Base-by-base conservation (phyloP, 2,888 invertebrate genomes). In the Mylabris sibirica region DNA sequence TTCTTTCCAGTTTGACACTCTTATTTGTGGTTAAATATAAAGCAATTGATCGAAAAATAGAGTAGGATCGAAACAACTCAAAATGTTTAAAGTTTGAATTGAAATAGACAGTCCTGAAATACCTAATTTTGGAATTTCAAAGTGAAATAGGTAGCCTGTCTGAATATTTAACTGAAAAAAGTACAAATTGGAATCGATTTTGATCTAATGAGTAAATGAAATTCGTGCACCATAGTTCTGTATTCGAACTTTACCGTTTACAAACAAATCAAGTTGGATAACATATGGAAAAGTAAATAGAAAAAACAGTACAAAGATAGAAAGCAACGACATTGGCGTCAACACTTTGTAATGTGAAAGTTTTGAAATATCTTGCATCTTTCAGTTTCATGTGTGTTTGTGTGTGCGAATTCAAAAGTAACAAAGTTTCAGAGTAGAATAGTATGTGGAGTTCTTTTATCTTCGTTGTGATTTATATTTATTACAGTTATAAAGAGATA, bases 391-490 rank as follows among this genome's bases (percentile, higher is more conserved):
- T 57, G 11, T 57, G 3, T 57, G 57, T 24, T 57, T 20, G 4
- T 57, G 4, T 57, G 2, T 49, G n/a, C 9, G 20, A 20, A 24
- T 12, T 20, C 9, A 49, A 20, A 49, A 24, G 12, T 14, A 24
- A 24, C 57, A 57, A 57, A 57, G 57, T 57, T 57, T 57, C 0
- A 1, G 3, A 12, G 1, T 14, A 22, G 57, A 57, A 49, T 11
- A 11, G 17, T 49, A 49, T 49, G 20, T 22, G 11, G 49, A 22
- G 49, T 49, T 49, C 20, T 49, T 49, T 17, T 20, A 22, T 49
- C 9, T 49, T 49, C 4, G 12, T 24, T 8, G 22, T 70, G 67
- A 70, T 67, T 70, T 70, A 70, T 67, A 70, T 70, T 70, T 70
- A 67, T 70, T 60, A 49, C 34, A 59, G 63, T 63, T 68, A 65